Conservation (phyloP, 2,888 invertebrate genomes). For the Euproctis similis region DNA sequence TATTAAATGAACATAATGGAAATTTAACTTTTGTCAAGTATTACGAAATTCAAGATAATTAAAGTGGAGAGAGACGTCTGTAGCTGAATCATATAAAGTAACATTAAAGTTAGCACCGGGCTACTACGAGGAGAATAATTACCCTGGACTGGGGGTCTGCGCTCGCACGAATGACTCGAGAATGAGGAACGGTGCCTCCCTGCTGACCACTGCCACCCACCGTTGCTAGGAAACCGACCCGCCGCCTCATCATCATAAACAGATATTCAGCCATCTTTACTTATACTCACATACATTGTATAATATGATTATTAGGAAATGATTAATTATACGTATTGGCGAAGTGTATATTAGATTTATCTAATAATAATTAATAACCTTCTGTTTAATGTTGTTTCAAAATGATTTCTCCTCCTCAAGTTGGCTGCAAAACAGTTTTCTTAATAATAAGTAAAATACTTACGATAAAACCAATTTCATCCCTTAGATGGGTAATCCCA, state of each 20-base stretch:
- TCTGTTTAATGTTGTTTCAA: too few relatives aligned
- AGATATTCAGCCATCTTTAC: conserved; percentile 62
- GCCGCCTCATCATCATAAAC: conserved; percentile 73
- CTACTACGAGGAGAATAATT: conserved; percentile 64
- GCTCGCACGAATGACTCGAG: conserved; percentile 48
- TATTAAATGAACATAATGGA: conserved; percentile 6
- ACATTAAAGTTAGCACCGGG: conserved; percentile 61
- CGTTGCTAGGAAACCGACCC: conserved; percentile 66
- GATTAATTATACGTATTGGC: too few relatives aligned
- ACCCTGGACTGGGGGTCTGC: conserved; percentile 46
- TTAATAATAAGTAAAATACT: too few relatives aligned
- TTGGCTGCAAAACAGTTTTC: too few relatives aligned
- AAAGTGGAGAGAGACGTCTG: conserved; percentile 21
- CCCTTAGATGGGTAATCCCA: too few relatives aligned
- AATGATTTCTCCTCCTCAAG: too few relatives aligned
- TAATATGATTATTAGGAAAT: too few relatives aligned
- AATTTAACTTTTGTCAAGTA: conserved; percentile 18
- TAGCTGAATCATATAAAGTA: conserved; percentile 40
- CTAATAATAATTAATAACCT: too few relatives aligned
- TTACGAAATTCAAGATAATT: conserved; percentile 22
- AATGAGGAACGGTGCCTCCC: conserved; percentile 59
- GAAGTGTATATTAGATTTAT: too few relatives aligned
- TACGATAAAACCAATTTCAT: too few relatives aligned
- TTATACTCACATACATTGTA: too few relatives aligned
- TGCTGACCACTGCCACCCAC: conserved; percentile 64